Base-by-base conservation (phyloP, 2,113 vertebrate species). In the Isichthys henryi region DNA sequence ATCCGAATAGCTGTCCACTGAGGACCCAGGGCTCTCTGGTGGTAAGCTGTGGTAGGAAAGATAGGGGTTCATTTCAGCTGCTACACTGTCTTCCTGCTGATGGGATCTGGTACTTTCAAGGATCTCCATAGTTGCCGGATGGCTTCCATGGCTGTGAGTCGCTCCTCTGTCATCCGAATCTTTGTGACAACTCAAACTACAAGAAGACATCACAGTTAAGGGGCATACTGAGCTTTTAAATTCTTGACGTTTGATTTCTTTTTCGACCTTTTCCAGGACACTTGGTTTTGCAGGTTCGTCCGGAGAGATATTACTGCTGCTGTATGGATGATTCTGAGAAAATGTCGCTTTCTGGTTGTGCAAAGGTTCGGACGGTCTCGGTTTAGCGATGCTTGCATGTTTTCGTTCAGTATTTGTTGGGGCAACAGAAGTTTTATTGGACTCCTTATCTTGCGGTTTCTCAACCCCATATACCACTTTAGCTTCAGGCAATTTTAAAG, bases 21-120 rank as follows among this genome's bases (percentile, higher is more conserved):
- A 11, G 7, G 15, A 80, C 3, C 87, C 5, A 5, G 39, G 87
- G 0, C 84, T 48, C 9, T 92, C 91, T 21, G 58, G 9, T 3
- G 91, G 91, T 15, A 90, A 74, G 89, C 90, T 91, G 2, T 50
- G 46, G 88, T 92, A 91, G 90, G 90, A 86, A 82, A 15, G 31
- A 27, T n/a, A 45, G 48, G 88, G 19, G 7, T 19, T 58, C 23
- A 80, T 23, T 7, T 11, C 50, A 84, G 43, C 48, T n/a, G 53
- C 49, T 10, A 21, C 0, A 7, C 10, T 74, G 89, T 21, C 1
- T 66, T 88, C 91, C 6, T 93, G 90, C 0, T 95, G 92, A 90
- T 96, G 95, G 90, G 96, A 89, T 0, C 93, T 94, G 92, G 97
- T 97, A 89, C 94, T 95, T 5, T 92, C 93, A 86, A 95, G 95